These are phyloP conservation scores for Indri indri DNA, from an alignment of 2,113 vertebrate species.

Conservation along the genomic window DNA sequence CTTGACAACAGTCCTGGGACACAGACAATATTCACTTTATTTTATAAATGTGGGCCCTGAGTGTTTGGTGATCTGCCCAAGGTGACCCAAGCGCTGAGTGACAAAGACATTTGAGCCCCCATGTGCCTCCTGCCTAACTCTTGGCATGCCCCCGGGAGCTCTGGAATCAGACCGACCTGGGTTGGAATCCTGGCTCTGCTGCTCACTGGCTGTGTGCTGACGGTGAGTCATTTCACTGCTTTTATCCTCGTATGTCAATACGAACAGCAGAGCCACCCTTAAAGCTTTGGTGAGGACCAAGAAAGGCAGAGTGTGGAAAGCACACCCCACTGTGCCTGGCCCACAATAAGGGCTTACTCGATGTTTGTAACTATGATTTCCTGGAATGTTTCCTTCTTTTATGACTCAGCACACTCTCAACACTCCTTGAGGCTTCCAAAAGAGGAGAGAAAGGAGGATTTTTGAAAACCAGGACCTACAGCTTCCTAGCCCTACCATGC, in stretches of 20 bases:
- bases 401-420: fast-evolving
- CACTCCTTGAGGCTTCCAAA: background rate
- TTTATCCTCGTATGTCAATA: fast-evolving
- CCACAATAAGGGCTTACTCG: fast-evolving
- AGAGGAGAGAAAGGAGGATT: background rate
- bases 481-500: fast-evolving
- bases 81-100: background rate
- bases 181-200: background rate
- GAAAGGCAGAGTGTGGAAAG: fast-evolving
- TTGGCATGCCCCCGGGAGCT: fast-evolving
- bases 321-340: fast-evolving
- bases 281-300: background rate
- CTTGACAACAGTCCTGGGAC: background rate
- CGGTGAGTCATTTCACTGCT: fast-evolving
- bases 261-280: fast-evolving
- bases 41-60: background rate
- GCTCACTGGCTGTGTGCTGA: fast-evolving
- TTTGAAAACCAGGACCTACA: background rate
- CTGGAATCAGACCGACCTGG: background rate
- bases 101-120: background rate
- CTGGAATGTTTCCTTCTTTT: background rate
- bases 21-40: background rate
- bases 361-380: fast-evolving
- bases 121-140: too few relatives aligned
- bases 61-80: background rate